Percentiles rank a stretch among this genome's conserved stretches.
These are phyloP conservation scores for Gorsachius magnificus DNA, from an alignment of 2,797 vertebrate species.

Conservation along the genomic window DNA sequence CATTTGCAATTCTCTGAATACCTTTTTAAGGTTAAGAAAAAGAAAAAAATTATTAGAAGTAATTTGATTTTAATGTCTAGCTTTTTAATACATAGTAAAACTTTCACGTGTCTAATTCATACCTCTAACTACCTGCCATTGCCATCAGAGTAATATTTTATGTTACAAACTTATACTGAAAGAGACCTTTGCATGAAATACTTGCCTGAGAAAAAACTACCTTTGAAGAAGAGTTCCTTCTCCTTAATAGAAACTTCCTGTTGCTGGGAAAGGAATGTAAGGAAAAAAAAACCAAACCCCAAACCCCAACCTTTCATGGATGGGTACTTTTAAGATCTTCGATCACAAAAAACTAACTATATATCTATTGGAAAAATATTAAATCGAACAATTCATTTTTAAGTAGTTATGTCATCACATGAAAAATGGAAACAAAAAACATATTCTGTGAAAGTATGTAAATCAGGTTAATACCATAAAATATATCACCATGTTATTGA, in stretches of 20 bases:
- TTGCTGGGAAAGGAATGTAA: not conserved
- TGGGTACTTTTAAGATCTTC: not conserved
- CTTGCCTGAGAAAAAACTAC: not conserved
- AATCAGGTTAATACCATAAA: not conserved
- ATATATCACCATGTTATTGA: not conserved
- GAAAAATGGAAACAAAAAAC: not conserved
- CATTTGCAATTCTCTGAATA: slow-evolving; percentile 75
- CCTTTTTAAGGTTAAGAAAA: slow-evolving; percentile 60
- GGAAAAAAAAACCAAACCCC: not conserved
- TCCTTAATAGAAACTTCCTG: not conserved
- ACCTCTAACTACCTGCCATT: not conserved
- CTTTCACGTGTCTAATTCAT: not conserved
- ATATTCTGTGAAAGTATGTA: not conserved
- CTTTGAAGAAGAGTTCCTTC: not conserved
- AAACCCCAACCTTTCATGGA: accelerated
- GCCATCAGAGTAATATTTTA: not conserved
- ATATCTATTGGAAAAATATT: not conserved
- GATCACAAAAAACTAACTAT: not conserved
- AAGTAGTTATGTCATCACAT: not conserved
- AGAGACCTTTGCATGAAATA: not conserved
- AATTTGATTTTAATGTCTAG: not conserved
- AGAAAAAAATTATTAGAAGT: slow-evolving; percentile 3
- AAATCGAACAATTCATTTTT: not conserved
- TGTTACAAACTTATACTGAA: not conserved
- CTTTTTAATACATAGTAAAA: not conserved